Conservation (phyloP, 2,113 vertebrate genomes). For the Prinia subflava region DNA sequence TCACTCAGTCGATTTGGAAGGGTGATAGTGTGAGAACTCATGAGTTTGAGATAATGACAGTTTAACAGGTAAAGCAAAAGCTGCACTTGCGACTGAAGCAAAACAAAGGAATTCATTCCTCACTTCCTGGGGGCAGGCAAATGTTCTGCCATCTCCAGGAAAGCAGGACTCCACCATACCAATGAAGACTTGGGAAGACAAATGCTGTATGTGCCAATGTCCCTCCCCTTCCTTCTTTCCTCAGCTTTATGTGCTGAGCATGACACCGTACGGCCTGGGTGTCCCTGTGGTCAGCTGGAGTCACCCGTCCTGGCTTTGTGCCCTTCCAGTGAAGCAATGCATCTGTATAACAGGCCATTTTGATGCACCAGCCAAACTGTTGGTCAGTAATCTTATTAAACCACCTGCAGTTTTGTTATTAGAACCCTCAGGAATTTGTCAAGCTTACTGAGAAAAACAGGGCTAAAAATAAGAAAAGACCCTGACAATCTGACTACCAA, state of each 20-base stretch:
- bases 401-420: too few species aligned
- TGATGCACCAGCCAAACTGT: too few species aligned
- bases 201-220: rapidly evolving
- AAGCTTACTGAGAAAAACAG: too few species aligned
- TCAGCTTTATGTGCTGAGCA: neutral
- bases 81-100: neutral
- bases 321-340: neutral
- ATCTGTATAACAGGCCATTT: too few species aligned
- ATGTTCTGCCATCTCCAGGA: neutral
- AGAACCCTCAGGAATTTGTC: too few species aligned
- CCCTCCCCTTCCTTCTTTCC: neutral
- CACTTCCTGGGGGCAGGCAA: neutral
- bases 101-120: neutral
- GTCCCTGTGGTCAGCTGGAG: neutral
- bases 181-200: rapidly evolving
- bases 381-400: too few species aligned
- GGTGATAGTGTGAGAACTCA: neutral
- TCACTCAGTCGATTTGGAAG: neutral
- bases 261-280: rapidly evolving
- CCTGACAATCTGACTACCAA: too few species aligned
- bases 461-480: too few species aligned
- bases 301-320: neutral
- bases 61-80: neutral
- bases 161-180: neutral
- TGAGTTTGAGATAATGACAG: neutral